phyloP scores from a whole-genome alignment of 2,113 vertebrate species.

The Trichomycterus rosablanca region DNA sequence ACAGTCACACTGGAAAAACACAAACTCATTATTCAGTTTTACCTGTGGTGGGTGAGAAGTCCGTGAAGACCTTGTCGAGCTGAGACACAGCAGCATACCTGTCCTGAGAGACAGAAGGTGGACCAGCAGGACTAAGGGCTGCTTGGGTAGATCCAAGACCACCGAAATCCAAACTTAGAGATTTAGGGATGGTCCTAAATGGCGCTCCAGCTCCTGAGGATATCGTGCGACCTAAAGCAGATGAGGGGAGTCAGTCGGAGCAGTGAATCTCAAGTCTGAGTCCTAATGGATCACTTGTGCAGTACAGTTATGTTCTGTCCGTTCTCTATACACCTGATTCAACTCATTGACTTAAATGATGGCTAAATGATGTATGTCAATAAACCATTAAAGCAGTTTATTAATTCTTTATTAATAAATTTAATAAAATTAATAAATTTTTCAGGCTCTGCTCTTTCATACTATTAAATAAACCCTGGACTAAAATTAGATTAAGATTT shows the following conservation, averaged over 20 bases:
- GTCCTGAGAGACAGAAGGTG: slow-evolving; percentile 54
- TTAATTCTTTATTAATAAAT: too few relatives aligned
- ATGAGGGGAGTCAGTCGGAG: slow-evolving; percentile 19
- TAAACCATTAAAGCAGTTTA: too few relatives aligned
- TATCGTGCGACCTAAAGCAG: slow-evolving; percentile 62
- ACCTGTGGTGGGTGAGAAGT: slow-evolving; percentile 59
- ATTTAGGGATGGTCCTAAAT: slow-evolving; percentile 74
- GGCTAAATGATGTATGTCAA: too few relatives aligned
- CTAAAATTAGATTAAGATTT: too few relatives aligned
- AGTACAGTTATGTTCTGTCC: too few relatives aligned
- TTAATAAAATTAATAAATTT: too few relatives aligned
- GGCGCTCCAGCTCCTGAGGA: slow-evolving; percentile 65
- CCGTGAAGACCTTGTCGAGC: slow-evolving; percentile 66
- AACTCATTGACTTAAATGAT: too few relatives aligned
- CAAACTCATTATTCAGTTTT: slow-evolving; percentile 12
- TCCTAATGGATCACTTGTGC: too few relatives aligned
- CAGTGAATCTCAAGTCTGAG: neutral
- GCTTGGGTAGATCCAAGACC: slow-evolving; percentile 56
- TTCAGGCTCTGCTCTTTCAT: too few relatives aligned
- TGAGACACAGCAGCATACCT: slow-evolving; percentile 70
- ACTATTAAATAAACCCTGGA: too few relatives aligned
- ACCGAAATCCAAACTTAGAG: slow-evolving; percentile 73
- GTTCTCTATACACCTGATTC: too few relatives aligned
- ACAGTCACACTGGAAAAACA: too few relatives aligned
- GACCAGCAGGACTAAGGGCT: slow-evolving; percentile 36